Base-by-base conservation (phyloP, 1,140 invertebrate species). In the Zophobas atratus region DNA sequence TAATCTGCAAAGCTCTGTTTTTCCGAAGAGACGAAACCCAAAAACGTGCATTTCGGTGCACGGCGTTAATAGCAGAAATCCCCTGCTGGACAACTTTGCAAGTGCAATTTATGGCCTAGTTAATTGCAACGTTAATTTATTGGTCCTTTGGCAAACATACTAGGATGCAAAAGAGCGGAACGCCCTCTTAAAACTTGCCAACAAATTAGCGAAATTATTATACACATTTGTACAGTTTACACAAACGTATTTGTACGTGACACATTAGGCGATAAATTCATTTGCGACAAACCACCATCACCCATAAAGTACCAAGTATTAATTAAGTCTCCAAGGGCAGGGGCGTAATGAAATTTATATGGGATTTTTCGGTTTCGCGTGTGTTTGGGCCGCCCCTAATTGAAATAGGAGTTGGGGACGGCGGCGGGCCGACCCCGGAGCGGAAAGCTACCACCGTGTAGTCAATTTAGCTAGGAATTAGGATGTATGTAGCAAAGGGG, bases 201-300 rank as follows among this genome's bases (percentile, higher is more conserved):
- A 67, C 60, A 67, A 67, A 67, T 67, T 67, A 67, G 60, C 41
- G 60, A 67, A 67, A 67, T 67, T 67, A 67, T 67, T 67, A 67
- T 67, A 34, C 60, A 67, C 60, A 67, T 67, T 67, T 67, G 60
- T 46, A 67, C 60, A 67, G 39, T 43, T 67, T 67, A 67, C 60
- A 60, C 60, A 43, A 51, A 67, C 60, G 60, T 67, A 67, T 67
- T 67, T 43, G 33, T n/a, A 43, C 60, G 38, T 43, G 60, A 43
- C 60, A 43, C 60, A 60, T 60, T 60, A 60, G 35, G 60, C 60
- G 39, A 67, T 67, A 67, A 67, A 67, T 67, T 67, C 38, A 67
- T 67, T 67, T 67, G 60, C 60, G 39, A 60, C 56, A 60, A 60
- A 60, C 56, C 56, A 60, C 56, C 56, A 60, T 60, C 56, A 60